These are phyloP conservation scores for Rhynchopsitta pachyrhyncha DNA, from an alignment of 2,113 vertebrate species.

Conservation along the genomic window DNA sequence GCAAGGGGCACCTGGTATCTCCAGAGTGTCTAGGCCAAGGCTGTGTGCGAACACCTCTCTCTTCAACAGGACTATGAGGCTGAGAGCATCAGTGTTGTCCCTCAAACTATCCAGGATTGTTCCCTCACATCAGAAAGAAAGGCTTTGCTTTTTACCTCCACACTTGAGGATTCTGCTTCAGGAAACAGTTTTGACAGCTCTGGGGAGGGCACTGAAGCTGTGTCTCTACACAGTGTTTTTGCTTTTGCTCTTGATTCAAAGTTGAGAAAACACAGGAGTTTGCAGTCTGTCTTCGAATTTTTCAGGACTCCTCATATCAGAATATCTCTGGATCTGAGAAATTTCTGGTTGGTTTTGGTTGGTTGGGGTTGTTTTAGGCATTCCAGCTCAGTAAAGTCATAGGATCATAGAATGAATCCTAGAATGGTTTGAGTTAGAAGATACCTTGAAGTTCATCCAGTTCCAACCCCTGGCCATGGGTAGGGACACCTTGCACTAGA, in stretches of 20 bases:
- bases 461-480: background rate
- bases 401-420: background rate
- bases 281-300: background rate
- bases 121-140: background rate
- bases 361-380: background rate
- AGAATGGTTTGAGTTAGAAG: background rate
- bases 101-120: background rate
- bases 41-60: background rate
- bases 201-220: background rate
- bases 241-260: background rate
- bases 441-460: background rate
- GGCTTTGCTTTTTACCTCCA: background rate
- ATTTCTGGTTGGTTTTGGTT: background rate
- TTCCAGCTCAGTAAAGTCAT: background rate
- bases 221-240: background rate
- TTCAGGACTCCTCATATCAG: background rate
- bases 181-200: background rate
- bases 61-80: background rate
- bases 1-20: rapidly evolving
- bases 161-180: background rate
- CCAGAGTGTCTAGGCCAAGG: background rate
- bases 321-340: background rate
- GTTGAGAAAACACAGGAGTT: background rate
- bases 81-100: background rate
- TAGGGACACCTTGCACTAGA: background rate